These are phyloP conservation scores for Heterohyrax brucei DNA, from an alignment of 2,797 vertebrate species.

Conservation along the genomic window DNA sequence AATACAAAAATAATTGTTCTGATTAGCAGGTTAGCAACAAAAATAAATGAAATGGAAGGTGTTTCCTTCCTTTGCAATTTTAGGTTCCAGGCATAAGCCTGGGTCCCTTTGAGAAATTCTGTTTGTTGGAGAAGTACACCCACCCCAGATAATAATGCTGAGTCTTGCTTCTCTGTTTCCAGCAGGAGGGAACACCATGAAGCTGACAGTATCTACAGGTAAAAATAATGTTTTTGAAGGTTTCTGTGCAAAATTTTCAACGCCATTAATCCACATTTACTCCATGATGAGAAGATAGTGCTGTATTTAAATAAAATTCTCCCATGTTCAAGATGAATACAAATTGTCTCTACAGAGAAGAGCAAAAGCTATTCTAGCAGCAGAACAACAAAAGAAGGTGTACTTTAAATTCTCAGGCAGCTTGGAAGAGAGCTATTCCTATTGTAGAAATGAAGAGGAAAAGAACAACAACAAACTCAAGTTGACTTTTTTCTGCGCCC, in stretches of 20 bases:
- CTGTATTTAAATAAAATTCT: neutral
- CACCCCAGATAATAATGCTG: conserved; percentile 6
- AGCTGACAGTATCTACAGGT: neutral
- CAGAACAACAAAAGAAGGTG: conserved; percentile 45
- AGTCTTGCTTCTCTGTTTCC: neutral
- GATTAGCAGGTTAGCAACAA: conserved; percentile 64
- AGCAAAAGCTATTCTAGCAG: conserved; percentile 42
- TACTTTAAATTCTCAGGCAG: conserved; percentile 71
- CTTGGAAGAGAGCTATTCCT: conserved; percentile 77
- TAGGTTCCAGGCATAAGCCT: conserved; percentile 20
- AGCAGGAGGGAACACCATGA: conserved; percentile 1
- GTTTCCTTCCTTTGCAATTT: conserved; percentile 68
- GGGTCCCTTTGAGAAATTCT: conserved; percentile 10
- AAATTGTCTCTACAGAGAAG: conserved; percentile 48
- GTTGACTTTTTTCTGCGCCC: conserved; percentile 80
- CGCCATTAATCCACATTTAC: conserved; percentile 30
- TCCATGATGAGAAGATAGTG: conserved; percentile 9
- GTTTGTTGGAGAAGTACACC: conserved; percentile 27
- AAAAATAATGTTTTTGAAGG: neutral
- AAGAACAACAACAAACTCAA: conserved; percentile 1
- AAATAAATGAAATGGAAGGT: conserved; percentile 22
- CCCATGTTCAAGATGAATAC: conserved; percentile 34
- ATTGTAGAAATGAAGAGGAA: conserved; percentile 75
- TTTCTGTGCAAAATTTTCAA: conserved; percentile 41
- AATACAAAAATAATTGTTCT: conserved; percentile 76